phyloP scores from a whole-genome alignment of 2,113 vertebrate species.

The Pterocles gutturalis region DNA sequence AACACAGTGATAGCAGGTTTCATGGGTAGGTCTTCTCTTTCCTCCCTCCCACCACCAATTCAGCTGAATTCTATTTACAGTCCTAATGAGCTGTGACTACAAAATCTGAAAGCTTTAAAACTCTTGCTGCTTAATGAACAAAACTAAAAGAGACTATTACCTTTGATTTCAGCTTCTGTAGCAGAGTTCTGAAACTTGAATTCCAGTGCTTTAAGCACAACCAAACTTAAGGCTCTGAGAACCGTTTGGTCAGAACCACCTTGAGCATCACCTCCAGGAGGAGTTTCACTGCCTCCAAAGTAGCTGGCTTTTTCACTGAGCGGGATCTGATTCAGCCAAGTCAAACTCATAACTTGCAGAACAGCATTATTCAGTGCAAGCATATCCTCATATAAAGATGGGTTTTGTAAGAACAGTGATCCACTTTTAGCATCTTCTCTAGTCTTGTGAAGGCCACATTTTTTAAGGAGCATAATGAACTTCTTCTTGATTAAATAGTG shows the following conservation, averaged over 20 bases:
- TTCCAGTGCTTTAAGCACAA: constrained; percentile 88
- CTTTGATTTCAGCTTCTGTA: constrained; percentile 74
- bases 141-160: constrained; percentile 43
- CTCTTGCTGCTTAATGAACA: background rate
- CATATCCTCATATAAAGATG: constrained; percentile 60
- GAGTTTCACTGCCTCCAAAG: constrained; percentile 80
- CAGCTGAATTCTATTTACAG: background rate
- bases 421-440: constrained; percentile 82
- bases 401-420: background rate
- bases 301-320: constrained; percentile 63
- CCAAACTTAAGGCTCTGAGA: constrained; percentile 85
- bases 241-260: constrained; percentile 77
- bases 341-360: constrained; percentile 69
- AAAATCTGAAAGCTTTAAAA: background rate
- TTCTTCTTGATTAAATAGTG: constrained; percentile 83
- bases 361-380: constrained; percentile 70
- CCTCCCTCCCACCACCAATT: background rate
- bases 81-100: background rate
- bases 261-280: background rate
- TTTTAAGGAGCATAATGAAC: constrained; percentile 86
- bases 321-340: constrained; percentile 77
- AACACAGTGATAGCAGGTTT: background rate
- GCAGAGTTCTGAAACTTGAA: constrained; percentile 70
- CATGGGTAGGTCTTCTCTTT: background rate
- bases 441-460: constrained; percentile 78